Evolutionary conservation across 2,797 vertebrate species (phyloP).

Genomic region (Lagorchestes hirsutus): DNA sequence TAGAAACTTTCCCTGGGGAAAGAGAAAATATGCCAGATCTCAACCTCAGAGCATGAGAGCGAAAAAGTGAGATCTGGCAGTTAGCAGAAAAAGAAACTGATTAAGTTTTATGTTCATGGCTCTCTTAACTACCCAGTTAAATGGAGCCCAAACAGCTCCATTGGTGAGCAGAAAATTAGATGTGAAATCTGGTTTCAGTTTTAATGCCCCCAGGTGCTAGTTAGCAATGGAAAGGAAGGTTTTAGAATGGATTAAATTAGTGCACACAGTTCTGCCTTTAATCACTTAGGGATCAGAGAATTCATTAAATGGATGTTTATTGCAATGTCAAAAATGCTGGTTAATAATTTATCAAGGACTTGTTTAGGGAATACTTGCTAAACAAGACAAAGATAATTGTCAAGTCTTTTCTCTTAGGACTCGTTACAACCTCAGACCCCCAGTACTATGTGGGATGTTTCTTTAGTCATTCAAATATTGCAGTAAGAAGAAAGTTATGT

Average conservation of each 20-base stretch:
- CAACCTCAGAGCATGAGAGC: neutral
- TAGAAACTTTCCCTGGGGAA: neutral
- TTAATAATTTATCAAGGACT: slow-evolving; percentile 40
- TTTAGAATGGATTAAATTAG: neutral
- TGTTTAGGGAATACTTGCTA: neutral
- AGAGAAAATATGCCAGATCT: neutral
- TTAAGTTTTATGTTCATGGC: slow-evolving; percentile 4
- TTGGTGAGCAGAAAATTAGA: neutral
- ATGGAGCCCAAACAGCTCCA: neutral
- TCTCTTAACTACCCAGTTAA: slow-evolving; percentile 8
- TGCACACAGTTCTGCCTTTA: neutral
- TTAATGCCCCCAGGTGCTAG: neutral
- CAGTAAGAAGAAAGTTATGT: neutral
- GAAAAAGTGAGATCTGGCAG: neutral
- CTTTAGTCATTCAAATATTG: neutral
- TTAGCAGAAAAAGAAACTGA: slow-evolving; percentile 2
- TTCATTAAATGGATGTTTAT: slow-evolving; percentile 36
- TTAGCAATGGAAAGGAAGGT: neutral
- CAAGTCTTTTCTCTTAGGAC: neutral
- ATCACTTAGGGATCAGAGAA: slow-evolving; percentile 26
- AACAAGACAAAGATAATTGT: neutral
- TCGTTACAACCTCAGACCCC: neutral
- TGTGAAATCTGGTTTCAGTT: neutral
- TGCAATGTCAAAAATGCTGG: slow-evolving; percentile 24
- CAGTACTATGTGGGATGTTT: neutral